These are phyloP conservation scores for Hephaestus fuliginosus DNA, from an alignment of 2,797 vertebrate species.

Conservation along the genomic window DNA sequence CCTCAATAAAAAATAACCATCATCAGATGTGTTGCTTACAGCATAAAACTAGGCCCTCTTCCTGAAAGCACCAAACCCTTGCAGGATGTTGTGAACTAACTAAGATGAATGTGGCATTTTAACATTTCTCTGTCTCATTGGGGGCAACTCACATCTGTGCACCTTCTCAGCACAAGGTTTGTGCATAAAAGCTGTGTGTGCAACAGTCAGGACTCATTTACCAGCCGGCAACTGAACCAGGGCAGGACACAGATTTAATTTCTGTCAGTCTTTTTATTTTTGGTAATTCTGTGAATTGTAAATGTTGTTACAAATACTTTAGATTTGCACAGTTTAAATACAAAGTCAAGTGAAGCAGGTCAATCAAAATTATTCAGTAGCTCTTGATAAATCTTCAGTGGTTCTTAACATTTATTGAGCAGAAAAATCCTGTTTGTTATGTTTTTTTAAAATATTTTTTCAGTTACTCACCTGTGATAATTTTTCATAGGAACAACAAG, in stretches of 20 bases:
- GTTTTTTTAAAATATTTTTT: background rate
- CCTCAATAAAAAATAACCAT: background rate
- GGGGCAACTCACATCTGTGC: background rate
- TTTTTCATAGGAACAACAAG: background rate
- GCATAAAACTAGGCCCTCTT: background rate
- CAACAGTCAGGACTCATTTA: background rate
- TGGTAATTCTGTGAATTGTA: background rate
- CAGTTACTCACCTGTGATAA: background rate
- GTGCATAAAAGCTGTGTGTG: background rate
- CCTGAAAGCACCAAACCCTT: slow-evolving; percentile 1
- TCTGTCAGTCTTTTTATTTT: background rate
- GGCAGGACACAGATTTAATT: background rate
- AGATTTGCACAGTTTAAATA: background rate
- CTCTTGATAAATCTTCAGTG: background rate
- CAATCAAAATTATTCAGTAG: background rate
- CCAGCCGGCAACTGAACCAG: background rate
- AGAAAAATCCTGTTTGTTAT: background rate
- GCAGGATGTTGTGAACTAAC: background rate
- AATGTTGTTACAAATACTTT: background rate
- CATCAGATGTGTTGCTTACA: slow-evolving; percentile 4
- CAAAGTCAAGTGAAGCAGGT: too few relatives aligned
- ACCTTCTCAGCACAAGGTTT: background rate
- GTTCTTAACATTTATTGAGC: background rate
- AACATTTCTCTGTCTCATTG: background rate
- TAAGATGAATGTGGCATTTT: background rate